Conservation (phyloP, 2,888 invertebrate genomes). For the Agrilus mali region DNA sequence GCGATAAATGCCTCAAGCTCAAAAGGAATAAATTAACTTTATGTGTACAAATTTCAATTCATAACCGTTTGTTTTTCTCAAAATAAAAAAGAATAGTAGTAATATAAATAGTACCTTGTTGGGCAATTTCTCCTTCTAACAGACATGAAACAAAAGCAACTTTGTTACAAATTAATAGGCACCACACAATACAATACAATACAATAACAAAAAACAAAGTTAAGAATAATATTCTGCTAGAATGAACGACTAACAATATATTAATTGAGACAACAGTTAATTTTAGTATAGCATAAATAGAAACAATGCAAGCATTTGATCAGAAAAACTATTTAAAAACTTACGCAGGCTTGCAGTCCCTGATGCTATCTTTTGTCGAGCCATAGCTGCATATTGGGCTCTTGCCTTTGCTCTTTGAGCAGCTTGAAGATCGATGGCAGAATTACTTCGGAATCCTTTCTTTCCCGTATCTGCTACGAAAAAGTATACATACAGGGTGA, state of each 20-base stretch:
- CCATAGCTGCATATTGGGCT: constrained; percentile 70
- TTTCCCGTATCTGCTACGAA: constrained; percentile 22
- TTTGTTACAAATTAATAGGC: constrained; percentile 8
- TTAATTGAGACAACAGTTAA: background rate
- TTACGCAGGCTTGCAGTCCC: constrained; percentile 59
- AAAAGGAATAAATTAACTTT: too few species aligned
- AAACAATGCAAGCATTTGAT: background rate
- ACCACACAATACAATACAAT: constrained; percentile 2
- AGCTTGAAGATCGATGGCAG: constrained; percentile 87
- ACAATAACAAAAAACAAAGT: background rate
- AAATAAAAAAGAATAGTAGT: background rate
- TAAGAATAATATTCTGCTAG: background rate
- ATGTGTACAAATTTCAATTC: too few species aligned
- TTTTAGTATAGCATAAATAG: constrained; percentile 1
- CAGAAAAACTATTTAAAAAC: constrained; percentile 29
- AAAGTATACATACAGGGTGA: background rate
- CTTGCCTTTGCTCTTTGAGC: constrained; percentile 77
- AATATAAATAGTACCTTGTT: constrained; percentile 42
- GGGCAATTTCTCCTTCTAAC: constrained; percentile 50
- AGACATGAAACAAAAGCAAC: constrained; percentile 29
- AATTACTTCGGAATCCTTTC: constrained; percentile 68
- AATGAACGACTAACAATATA: background rate
- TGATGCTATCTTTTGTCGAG: constrained; percentile 57
- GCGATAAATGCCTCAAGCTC: too few species aligned
- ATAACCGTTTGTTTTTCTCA: too few species aligned